phyloP scores from a whole-genome alignment of 1,140 invertebrate genomes.

The Mercenaria mercenaria region DNA sequence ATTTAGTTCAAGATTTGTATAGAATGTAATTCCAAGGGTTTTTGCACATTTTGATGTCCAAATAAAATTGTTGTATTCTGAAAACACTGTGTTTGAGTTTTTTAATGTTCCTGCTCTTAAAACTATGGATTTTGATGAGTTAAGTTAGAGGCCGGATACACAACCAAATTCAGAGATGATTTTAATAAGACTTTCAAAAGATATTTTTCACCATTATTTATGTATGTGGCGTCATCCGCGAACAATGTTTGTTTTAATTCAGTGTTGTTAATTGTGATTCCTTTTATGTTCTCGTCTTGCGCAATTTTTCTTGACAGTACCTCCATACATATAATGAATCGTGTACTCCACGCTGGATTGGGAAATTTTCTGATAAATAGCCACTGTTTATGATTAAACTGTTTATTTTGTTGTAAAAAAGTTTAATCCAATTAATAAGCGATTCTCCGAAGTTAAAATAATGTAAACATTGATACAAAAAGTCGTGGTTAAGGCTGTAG shows the following conservation, averaged over 20 bases:
- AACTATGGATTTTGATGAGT: neutral
- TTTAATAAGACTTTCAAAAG: neutral
- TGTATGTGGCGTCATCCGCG: conserved; percentile 20
- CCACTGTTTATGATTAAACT: conserved; percentile 27
- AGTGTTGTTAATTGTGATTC: neutral
- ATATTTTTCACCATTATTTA: conserved; percentile 11
- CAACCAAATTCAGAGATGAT: neutral
- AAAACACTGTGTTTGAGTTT: neutral
- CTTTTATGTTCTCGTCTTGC: conserved; percentile 11
- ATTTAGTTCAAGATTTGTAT: no score
- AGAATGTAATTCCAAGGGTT: no score
- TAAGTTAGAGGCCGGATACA: no score
- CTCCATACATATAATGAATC: neutral
- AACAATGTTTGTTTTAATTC: neutral
- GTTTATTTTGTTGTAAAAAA: conserved; percentile 14
- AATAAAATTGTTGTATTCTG: no score
- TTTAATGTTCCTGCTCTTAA: neutral
- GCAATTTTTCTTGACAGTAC: neutral
- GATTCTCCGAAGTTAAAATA: neutral
- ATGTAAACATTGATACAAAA: neutral
- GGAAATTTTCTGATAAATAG: neutral
- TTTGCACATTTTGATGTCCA: no score
- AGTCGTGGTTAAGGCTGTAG: neutral
- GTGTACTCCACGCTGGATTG: neutral
- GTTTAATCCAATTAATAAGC: conserved; percentile 19